phyloP scores from a whole-genome alignment of 2,797 vertebrate species.

The Anisognathus igniventris region DNA sequence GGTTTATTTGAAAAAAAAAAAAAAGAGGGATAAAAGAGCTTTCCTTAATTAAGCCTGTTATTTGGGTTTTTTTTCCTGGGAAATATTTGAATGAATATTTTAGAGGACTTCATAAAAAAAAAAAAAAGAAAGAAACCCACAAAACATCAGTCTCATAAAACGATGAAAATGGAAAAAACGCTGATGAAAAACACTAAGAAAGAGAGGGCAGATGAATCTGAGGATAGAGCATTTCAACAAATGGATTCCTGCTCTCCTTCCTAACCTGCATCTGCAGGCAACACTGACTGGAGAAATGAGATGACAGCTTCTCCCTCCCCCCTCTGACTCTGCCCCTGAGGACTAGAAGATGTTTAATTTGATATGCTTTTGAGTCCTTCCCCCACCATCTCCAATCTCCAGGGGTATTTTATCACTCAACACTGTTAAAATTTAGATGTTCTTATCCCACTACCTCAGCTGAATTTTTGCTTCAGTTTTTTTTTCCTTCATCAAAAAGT shows the following conservation, averaged over 20 bases:
- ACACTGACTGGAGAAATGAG: slow-evolving; percentile 1
- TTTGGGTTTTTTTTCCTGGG: not conserved
- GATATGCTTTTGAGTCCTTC: not conserved
- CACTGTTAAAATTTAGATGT: slow-evolving; percentile 7
- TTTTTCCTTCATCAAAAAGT: not conserved
- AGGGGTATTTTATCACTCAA: slow-evolving; percentile 21
- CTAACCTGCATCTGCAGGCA: slow-evolving; percentile 13
- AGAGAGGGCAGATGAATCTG: not conserved
- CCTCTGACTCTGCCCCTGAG: slow-evolving; percentile 4
- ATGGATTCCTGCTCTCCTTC: not conserved
- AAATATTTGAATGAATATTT: not conserved
- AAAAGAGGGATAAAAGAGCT: not conserved
- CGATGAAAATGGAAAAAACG: not conserved
- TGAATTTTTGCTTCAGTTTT: not conserved
- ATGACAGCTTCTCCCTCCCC: slow-evolving; percentile 1
- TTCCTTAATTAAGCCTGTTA: not conserved
- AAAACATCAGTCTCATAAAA: not conserved
- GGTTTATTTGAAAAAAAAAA: not conserved
- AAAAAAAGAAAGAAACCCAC: rapidly evolving
- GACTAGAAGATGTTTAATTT: slow-evolving; percentile 25
- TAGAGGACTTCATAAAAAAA: not conserved
- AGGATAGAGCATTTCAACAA: not conserved
- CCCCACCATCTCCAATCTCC: not conserved
- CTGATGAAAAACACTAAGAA: not conserved
- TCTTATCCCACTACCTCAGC: not conserved